A percentile compares a stretch with the other conserved stretches of the same genome.
phyloP scores from a whole-genome alignment of 2,888 invertebrate species.

The Synanthedon tipuliformis region DNA sequence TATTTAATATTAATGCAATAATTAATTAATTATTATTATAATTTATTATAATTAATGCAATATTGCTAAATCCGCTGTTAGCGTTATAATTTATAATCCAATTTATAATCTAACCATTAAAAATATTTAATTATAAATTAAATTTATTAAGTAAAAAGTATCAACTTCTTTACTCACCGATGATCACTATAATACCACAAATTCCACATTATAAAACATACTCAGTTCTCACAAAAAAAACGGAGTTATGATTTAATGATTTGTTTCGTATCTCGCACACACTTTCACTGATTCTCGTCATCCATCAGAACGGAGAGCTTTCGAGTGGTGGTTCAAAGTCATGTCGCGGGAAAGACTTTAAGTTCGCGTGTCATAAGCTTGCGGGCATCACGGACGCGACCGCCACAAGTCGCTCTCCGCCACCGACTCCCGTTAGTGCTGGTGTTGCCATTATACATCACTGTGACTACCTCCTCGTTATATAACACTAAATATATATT shows the following conservation, averaged over 20 bases:
- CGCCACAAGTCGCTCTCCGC: conserved; percentile 12
- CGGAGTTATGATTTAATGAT: conserved; percentile 1
- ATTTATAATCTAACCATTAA: not conserved
- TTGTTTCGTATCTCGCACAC: conserved; percentile 18
- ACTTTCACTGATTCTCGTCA: conserved; percentile 45
- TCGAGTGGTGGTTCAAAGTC: conserved; percentile 23
- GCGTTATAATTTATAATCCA: too few relatives aligned
- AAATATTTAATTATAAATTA: not conserved
- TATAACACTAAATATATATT: too few relatives aligned
- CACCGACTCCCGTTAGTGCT: not conserved
- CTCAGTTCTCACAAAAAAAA: conserved; percentile 8
- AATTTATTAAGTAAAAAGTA: not conserved
- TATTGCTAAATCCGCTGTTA: too few relatives aligned
- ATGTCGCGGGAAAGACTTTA: conserved; percentile 31
- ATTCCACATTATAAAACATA: conserved; percentile 46
- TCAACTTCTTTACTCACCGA: conserved; percentile 38
- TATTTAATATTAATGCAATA: too few relatives aligned
- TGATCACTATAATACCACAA: conserved; percentile 64
- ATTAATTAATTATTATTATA: too few relatives aligned
- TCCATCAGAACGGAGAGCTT: conserved; percentile 21
- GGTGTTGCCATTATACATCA: not conserved
- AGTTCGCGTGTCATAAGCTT: conserved; percentile 22
- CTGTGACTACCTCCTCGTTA: too few relatives aligned
- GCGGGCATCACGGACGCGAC: conserved; percentile 35
- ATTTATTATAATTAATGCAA: too few relatives aligned